Base-by-base conservation (phyloP, 1,140 invertebrate genomes). In the Orius laevigatus region DNA sequence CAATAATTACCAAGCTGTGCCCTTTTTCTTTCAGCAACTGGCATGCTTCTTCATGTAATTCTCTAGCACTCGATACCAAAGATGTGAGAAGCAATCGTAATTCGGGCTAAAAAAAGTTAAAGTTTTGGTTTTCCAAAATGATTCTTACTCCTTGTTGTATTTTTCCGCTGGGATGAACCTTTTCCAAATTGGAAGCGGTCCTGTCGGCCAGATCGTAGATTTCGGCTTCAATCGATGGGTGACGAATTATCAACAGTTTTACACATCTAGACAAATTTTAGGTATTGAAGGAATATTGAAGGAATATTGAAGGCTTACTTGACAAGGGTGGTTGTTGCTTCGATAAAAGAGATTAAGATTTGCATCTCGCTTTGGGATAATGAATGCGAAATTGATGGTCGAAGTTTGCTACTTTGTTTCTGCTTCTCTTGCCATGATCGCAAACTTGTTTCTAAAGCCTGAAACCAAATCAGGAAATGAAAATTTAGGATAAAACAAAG, bases 361-460 rank as follows among this genome's bases (percentile, higher is more conserved):
- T 73, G 72, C 41, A 71, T 72, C 69, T 84, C 81, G 43, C 88
- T 84, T 25, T 85, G 79, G 1, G 73, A 70, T 20, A 82, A 71
- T 3, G 64, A 35, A 62, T 52, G 44, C 10, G 46, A 40, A n/a
- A 38, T 33, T 5, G 45, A 16, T 11, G 46, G 16, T 35, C 46
- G 38, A n/a, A 35, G 39, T 39, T 52, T 52, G 32, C 46, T 25
- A 25, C 25, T 42, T 58, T 76, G 63, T n/a, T 74, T 74, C 61
- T 92, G 89, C 61, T 94, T 95, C 63, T 95, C 91, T 59, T 94
- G 87, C 91, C 91, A 96, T 0, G 80, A 71, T 70, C 82, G 81
- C 18, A 95, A 65, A 3, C 87, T 88, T 35, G 81, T 82, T 65
- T 96, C 92, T 53, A 96, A 70, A 25, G 80, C 79, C 78, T 81